Percentiles rank a stretch among this genome's conserved stretches.
phyloP scores from a whole-genome alignment of 2,113 vertebrate genomes.

The Istiophorus platypterus region DNA sequence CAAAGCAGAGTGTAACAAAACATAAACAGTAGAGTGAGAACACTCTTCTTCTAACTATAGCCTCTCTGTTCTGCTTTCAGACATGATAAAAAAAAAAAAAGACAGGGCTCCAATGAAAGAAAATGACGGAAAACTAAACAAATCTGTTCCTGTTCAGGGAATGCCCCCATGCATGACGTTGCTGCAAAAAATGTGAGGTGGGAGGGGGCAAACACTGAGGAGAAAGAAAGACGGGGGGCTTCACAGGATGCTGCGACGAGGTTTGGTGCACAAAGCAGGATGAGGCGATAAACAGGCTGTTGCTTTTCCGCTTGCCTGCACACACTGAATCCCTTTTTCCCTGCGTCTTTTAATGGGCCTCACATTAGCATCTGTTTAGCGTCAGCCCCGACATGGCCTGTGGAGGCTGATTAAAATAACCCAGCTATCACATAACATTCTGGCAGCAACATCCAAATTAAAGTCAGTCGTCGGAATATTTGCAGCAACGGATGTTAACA shows the following conservation, averaged over 20 bases:
- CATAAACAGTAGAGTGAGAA: slow-evolving; percentile 54
- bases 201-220: slow-evolving; percentile 14
- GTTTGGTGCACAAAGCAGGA: slow-evolving; percentile 70
- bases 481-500: slow-evolving; percentile 22
- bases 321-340: slow-evolving; percentile 72
- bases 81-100: slow-evolving; percentile 48
- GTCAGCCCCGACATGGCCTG: slow-evolving; percentile 69
- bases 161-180: slow-evolving; percentile 74
- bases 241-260: slow-evolving; percentile 59
- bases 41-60: slow-evolving; percentile 56
- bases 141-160: slow-evolving; percentile 82
- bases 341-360: slow-evolving; percentile 74
- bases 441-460: slow-evolving; percentile 68
- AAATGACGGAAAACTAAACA: slow-evolving; percentile 71
- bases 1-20: slow-evolving; percentile 43
- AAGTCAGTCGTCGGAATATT: slow-evolving; percentile 52
- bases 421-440: slow-evolving; percentile 70
- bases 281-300: slow-evolving; percentile 78
- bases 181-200: slow-evolving; percentile 40
- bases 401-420: slow-evolving; percentile 77
- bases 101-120: slow-evolving; percentile 58
- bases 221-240: slow-evolving; percentile 48
- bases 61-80: slow-evolving; percentile 66
- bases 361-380: slow-evolving; percentile 83
- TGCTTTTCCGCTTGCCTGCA: slow-evolving; percentile 76